Base-by-base conservation (phyloP, 2,888 invertebrate genomes). In the Pterostichus niger region DNA sequence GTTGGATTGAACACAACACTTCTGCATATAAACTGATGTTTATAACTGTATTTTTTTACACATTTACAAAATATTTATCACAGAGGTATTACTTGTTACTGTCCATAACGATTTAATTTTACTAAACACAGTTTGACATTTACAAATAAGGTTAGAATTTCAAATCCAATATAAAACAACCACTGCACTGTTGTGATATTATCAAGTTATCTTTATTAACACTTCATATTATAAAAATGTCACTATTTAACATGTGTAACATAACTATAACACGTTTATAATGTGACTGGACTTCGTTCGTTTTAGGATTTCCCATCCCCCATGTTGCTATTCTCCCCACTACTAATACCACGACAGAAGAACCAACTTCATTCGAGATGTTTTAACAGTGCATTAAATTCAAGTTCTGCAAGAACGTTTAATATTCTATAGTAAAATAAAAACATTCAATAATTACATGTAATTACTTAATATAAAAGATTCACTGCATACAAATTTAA, bases 301-400 rank as follows among this genome's bases (percentile, higher is more conserved):
- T 46, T 82, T 82, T 76, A 59, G 76, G 77, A 83, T 77, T 77
- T 83, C 75, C 75, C 82, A 82, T 82, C 52, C 77, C 68, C 83
- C 76, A 83, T 83, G 83, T 83, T 83, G 83, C 83, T 52, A 35
- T 44, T 52, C 7, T 77, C 83, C 83, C 83, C 83, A 83, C 83
- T 44, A 76, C 82, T 31, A 11, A 5, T n/a, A 24, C 15, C 24
- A 71, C 71, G 1, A 35, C 40, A 6, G 40, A 40, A 7, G 40
- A 56, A 78, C 31, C n/a, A 68, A 52, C 64, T 44, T 71, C 68
- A 71, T 71, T 71, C 68, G 10, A 3, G 10, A 15, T 17, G 15
- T 46, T 40, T 9, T 7, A 24, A 24, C 24, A 40, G 40, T 40
- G 6, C 1, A 40, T 7, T 7, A 40, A 3, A 6, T 7, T 40